Evolutionary conservation across 2,888 invertebrate genomes (phyloP), one percentile per base, ranked within the genome.

Genomic region (Spilarctia lutea): DNA sequence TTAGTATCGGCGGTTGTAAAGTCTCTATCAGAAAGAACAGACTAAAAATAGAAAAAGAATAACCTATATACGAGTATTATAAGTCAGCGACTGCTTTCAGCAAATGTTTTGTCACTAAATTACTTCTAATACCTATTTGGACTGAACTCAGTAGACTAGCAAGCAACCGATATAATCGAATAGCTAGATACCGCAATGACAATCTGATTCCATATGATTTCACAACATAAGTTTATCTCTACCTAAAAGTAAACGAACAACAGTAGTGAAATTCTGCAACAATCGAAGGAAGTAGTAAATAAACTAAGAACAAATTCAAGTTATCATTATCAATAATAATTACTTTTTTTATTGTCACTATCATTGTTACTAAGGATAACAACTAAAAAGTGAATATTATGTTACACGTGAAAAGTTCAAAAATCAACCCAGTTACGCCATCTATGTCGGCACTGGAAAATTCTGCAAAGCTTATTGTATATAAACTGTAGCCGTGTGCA

Each of bases 341-440:
- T 73, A 2, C 56, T 42, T 75, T 11, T 77, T 84, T 75, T 76
- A 84, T 75, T 79, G 77, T 79, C 79, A 81, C 71, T 76, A 78
- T 35, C 68, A 75, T 71, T 76, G 76, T 45, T 75, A 77, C 70
- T 33, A 73, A 67, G 71, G 66, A 77, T 73, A 71, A 72, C 63
- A 73, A 71, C 81, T 79, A 79, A 78, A 78, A 78, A 75, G 66
- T 65, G 45, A 68, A 65, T 77, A 73, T 67, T 67, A 70, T 30
- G 35, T 35, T 48, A 39, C 48, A 39, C 33, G 66, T 45, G 66
- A 65, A 65, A 77, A 73, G 45, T 68, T 69, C 10, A n/a, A 24
- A 75, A 80, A 66, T 69, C 66, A 73, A 77, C 75, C 63, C 75
- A 77, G 60, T 87, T 69, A 65, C 92, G 93, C 93, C 93, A 94